Conservation (phyloP, 2,113 vertebrate genomes). For the Gnathochromis pfefferi region DNA sequence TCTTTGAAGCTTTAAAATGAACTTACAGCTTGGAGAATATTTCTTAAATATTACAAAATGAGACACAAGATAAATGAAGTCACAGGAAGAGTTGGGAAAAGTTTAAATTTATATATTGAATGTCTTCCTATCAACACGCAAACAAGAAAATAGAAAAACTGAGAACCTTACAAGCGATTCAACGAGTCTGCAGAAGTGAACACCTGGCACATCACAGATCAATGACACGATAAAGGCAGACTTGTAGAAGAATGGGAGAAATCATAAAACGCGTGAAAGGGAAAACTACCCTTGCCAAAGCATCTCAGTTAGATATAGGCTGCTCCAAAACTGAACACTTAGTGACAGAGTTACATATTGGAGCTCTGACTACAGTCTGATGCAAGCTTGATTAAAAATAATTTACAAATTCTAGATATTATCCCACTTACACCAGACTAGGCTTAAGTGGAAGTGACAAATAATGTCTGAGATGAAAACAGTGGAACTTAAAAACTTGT, state of each 20-base stretch:
- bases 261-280: not conserved
- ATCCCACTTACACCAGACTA: not conserved
- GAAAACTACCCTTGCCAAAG: not conserved
- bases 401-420: not conserved
- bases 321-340: not conserved
- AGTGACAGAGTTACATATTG: not conserved
- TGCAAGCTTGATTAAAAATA: not conserved
- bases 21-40: not conserved
- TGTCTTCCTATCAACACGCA: not conserved
- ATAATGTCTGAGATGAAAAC: not conserved
- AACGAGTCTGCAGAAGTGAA: not conserved
- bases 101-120: not conserved
- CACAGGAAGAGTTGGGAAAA: not conserved
- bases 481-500: not conserved
- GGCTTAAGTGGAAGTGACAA: not conserved
- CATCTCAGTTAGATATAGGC: not conserved
- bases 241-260: not conserved
- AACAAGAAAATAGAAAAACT: not conserved
- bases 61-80: not conserved
- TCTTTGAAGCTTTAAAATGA: not conserved
- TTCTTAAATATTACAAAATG: not conserved
- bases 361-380: not conserved
- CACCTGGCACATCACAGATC: not conserved
- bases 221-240: not conserved
- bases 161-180: not conserved